Percentiles rank a stretch among this genome's conserved stretches.
Evolutionary conservation across 2,797 vertebrate species (phyloP).

Genomic region (Gila robusta): DNA sequence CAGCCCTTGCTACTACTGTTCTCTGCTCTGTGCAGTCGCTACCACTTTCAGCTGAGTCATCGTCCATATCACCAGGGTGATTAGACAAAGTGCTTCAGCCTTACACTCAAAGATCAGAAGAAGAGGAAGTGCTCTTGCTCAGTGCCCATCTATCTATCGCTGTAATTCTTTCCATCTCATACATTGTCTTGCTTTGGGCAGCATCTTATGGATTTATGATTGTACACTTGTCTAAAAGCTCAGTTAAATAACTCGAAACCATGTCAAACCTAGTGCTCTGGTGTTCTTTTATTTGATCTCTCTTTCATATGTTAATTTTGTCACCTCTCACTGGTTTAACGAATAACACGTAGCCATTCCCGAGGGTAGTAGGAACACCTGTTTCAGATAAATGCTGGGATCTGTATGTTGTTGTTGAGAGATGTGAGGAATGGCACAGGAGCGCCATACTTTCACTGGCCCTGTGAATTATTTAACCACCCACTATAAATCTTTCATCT

Average conservation of each 20-base stretch:
- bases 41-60: slow-evolving; percentile 54
- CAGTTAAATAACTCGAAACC: background rate
- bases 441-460: slow-evolving; percentile 49
- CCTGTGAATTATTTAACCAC: slow-evolving; percentile 62
- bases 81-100: slow-evolving; percentile 61
- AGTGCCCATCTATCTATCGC: slow-evolving; percentile 46
- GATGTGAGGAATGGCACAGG: slow-evolving; percentile 9
- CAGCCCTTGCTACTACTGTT: slow-evolving; percentile 23
- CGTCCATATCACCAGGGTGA: slow-evolving; percentile 50
- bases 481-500: slow-evolving; percentile 62
- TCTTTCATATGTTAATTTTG: slow-evolving; percentile 49
- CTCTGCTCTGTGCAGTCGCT: slow-evolving; percentile 43
- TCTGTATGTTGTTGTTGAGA: slow-evolving; percentile 18
- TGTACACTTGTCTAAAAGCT: slow-evolving; percentile 22
- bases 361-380: background rate
- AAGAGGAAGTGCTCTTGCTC: slow-evolving; percentile 45
- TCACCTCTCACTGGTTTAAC: background rate
- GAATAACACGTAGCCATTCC: background rate
- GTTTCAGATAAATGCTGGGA: background rate
- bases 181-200: slow-evolving; percentile 29
- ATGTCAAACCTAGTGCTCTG: background rate
- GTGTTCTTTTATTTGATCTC: slow-evolving; percentile 69
- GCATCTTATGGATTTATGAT: slow-evolving; percentile 29
- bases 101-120: slow-evolving; percentile 48
- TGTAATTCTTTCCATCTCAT: slow-evolving; percentile 20